Evolutionary conservation across 2,888 invertebrate species (phyloP).

Genomic region (Oligia fasciuncula): DNA sequence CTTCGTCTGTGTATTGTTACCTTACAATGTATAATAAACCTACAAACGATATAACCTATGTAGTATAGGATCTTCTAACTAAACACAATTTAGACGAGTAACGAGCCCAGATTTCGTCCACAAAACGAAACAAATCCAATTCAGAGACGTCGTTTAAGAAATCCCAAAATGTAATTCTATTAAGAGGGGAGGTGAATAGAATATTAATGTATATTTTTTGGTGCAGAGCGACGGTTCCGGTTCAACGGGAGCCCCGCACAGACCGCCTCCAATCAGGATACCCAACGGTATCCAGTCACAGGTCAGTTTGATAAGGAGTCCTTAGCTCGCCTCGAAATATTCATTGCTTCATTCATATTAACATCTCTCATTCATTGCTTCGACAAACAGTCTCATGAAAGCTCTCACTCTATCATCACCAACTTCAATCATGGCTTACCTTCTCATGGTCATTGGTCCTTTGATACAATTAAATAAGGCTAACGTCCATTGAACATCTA

Average conservation of each 20-base stretch:
- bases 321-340: conserved; percentile 44
- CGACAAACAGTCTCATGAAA: not conserved
- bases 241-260: conserved; percentile 80
- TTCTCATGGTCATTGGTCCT: not conserved
- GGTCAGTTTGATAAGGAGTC: conserved; percentile 72
- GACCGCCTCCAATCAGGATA: conserved; percentile 86
- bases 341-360: conserved; percentile 25
- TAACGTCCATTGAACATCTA: not conserved
- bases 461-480: not conserved
- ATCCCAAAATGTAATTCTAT: conserved; percentile 63
- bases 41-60: conserved; percentile 5
- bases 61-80: conserved; percentile 19
- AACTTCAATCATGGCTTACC: not conserved
- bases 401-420: not conserved
- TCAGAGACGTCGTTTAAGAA: conserved; percentile 58
- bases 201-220: conserved; percentile 64
- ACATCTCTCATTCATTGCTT: conserved; percentile 22
- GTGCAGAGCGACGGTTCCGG: conserved; percentile 82
- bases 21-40: conserved; percentile 7
- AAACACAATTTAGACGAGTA: conserved; percentile 39
- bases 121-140: conserved; percentile 60
- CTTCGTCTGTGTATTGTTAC: conserved; percentile 24
- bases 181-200: conserved; percentile 58
- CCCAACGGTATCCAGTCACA: conserved; percentile 86
- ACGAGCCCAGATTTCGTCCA: conserved; percentile 35